Conservation (phyloP, 1,140 invertebrate species). For the Drosophila burlai region DNA sequence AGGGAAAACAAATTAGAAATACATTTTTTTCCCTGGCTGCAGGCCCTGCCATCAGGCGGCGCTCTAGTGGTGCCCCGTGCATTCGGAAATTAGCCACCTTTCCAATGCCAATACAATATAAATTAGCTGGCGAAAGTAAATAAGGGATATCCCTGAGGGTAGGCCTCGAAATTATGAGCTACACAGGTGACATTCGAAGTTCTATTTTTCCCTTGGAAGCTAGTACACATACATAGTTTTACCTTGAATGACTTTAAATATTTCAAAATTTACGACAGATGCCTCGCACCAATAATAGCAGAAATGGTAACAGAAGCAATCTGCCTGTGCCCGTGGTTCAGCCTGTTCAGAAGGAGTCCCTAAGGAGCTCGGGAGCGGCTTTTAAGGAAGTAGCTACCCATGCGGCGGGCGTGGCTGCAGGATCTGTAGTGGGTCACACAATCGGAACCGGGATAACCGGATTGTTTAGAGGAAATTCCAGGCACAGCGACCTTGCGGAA, state of each 20-base stretch:
- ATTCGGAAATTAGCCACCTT: conserved; percentile 57
- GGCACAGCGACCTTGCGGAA: conserved; percentile 85
- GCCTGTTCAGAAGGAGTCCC: conserved; percentile 7
- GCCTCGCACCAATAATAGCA: conserved; percentile 46
- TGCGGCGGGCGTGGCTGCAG: conserved; percentile 92
- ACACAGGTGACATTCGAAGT: conserved; percentile 43
- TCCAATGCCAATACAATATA: conserved; percentile 58
- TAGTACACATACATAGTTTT: neutral
- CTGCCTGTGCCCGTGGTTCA: conserved; percentile 8
- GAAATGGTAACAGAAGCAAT: neutral
- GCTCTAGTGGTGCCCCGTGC: conserved; percentile 38
- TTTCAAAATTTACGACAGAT: conserved; percentile 16
- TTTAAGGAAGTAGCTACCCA: conserved; percentile 92
- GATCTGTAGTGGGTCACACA: conserved; percentile 90
- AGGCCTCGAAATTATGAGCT: conserved; percentile 6
- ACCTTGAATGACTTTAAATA: neutral
- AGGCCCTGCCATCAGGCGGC: conserved; percentile 43
- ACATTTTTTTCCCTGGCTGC: conserved; percentile 5
- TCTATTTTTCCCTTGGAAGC: conserved; percentile 9
- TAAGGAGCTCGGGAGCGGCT: conserved; percentile 22
- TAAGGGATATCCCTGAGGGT: neutral
- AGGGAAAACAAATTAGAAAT: conserved; percentile 37
- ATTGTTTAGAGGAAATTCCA: conserved; percentile 89
- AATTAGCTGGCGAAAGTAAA: conserved; percentile 49
- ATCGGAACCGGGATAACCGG: conserved; percentile 93